These are phyloP conservation scores for Mus caroli DNA, from an alignment of 2,797 vertebrate species.

Conservation along the genomic window DNA sequence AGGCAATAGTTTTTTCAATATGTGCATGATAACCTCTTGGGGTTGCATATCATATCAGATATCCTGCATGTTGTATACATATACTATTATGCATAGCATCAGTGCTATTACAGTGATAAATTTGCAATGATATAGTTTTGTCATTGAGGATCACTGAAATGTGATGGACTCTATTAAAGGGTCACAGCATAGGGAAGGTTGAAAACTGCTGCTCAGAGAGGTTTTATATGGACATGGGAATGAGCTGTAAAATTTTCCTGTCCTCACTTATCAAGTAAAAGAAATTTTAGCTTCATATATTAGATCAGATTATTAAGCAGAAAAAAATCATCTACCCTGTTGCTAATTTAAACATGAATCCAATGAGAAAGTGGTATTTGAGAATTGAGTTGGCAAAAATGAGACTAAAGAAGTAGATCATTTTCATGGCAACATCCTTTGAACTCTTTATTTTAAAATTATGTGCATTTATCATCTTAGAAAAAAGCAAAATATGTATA, in stretches of 20 bases:
- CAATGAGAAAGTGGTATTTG: neutral
- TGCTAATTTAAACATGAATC: constrained; percentile 15
- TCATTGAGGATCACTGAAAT: neutral
- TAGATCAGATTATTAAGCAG: neutral
- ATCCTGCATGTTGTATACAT: neutral
- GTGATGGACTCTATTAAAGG: neutral
- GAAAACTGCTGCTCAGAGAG: too few species aligned
- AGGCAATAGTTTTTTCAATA: neutral
- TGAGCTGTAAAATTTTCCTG: neutral
- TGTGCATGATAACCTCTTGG: neutral
- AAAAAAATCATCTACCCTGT: neutral
- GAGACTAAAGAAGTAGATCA: neutral
- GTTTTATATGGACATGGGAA: neutral
- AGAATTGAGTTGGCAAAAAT: neutral
- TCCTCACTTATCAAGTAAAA: neutral
- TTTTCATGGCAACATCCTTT: neutral
- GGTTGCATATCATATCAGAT: neutral
- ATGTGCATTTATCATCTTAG: neutral
- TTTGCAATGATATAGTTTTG: neutral
- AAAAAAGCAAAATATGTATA: neutral
- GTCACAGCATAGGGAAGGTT: too few species aligned
- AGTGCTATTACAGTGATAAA: neutral
- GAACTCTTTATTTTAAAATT: neutral
- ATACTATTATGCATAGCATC: too few species aligned
- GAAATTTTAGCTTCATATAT: neutral